phyloP scores from a whole-genome alignment of 2,888 invertebrate species.

The Hemistola chrysoprasaria region DNA sequence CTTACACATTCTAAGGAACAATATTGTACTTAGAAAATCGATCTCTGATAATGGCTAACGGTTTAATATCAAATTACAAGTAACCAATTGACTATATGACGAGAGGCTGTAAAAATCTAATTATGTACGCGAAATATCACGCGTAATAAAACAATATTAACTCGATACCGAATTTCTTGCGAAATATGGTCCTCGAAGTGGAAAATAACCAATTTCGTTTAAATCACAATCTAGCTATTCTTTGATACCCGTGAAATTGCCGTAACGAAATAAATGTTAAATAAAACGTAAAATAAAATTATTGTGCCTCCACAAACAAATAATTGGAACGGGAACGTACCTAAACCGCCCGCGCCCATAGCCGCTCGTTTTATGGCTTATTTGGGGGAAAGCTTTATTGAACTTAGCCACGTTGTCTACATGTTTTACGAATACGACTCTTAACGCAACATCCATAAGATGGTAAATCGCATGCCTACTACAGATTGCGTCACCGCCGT shows the following conservation, averaged over 20 bases:
- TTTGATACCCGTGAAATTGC: constrained; percentile 82
- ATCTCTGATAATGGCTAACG: too few relatives aligned
- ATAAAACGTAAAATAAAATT: constrained; percentile 83
- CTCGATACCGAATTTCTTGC: constrained; percentile 44
- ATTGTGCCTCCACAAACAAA: constrained; percentile 81
- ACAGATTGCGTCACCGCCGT: constrained; percentile 62
- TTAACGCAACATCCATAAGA: constrained; percentile 46
- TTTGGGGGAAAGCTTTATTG: constrained; percentile 82
- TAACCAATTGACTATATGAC: constrained; percentile 46
- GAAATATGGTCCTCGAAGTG: constrained; percentile 66
- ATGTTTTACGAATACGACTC: constrained; percentile 53
- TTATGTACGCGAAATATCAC: constrained; percentile 64
- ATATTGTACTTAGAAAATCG: too few relatives aligned
- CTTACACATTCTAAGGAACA: too few relatives aligned
- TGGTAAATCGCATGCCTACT: constrained; percentile 41
- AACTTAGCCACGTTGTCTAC: constrained; percentile 72
- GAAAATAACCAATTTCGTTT: constrained; percentile 80
- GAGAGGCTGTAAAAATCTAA: constrained; percentile 49
- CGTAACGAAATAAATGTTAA: constrained; percentile 82
- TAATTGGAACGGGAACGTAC: constrained; percentile 76
- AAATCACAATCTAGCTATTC: constrained; percentile 80
- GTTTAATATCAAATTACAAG: constrained; percentile 31
- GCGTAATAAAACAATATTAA: constrained; percentile 75
- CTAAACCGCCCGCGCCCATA: constrained; percentile 69
- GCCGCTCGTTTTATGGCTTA: constrained; percentile 80